These are phyloP conservation scores for Petrophora chlorosata DNA, from an alignment of 2,888 invertebrate species.

Conservation along the genomic window DNA sequence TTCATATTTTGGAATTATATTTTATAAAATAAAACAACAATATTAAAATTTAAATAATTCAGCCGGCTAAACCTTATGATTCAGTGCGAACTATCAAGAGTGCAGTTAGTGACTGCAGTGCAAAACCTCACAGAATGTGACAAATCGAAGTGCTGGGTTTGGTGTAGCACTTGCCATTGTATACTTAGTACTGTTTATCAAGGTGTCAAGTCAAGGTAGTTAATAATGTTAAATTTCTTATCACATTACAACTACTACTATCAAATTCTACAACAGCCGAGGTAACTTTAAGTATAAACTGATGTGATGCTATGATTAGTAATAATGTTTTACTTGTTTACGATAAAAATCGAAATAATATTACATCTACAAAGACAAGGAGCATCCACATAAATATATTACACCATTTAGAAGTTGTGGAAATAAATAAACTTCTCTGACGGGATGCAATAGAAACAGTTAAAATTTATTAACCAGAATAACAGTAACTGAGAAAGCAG, in stretches of 20 bases:
- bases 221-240: too few species aligned
- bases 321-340: not conserved
- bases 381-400: not conserved
- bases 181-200: too few species aligned
- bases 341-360: slow-evolving; percentile 1
- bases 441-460: not conserved
- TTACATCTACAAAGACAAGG: not conserved
- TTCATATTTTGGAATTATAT: slow-evolving; percentile 1
- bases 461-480: not conserved
- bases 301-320: not conserved
- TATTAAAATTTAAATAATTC: not conserved
- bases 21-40: not conserved
- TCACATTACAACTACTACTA: slow-evolving; percentile 8
- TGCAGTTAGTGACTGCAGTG: too few species aligned
- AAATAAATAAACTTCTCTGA: slow-evolving; percentile 1
- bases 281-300: not conserved
- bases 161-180: too few species aligned
- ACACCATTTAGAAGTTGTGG: not conserved
- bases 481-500: not conserved
- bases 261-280: slow-evolving; percentile 2
- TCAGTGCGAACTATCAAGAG: too few species aligned
- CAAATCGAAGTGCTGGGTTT: too few species aligned
- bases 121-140: too few species aligned
- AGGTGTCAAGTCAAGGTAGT: too few species aligned
- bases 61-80: too few species aligned